phyloP scores from a whole-genome alignment of 2,113 vertebrate species.

The Arvicanthis niloticus region DNA sequence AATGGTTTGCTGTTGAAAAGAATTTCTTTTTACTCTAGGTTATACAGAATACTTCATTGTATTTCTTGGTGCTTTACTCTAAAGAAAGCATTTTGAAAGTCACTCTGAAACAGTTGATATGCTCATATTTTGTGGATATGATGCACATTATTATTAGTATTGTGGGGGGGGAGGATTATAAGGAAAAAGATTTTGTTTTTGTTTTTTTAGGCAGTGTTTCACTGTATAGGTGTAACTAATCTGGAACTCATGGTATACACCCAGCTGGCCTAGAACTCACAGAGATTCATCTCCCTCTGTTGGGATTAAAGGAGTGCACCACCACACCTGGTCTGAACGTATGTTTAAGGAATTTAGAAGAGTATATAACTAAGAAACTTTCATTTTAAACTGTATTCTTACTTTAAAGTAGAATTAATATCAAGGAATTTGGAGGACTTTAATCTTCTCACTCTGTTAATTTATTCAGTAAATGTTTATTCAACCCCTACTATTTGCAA shows the following conservation, averaged over 20 bases:
- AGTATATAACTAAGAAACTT: slow-evolving; percentile 4
- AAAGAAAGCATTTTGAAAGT: neutral
- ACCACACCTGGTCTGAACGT: neutral
- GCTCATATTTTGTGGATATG: neutral
- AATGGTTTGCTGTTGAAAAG: neutral
- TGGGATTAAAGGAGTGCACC: neutral
- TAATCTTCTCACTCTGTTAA: neutral
- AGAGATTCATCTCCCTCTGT: neutral
- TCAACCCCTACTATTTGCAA: neutral
- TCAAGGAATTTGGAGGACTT: neutral
- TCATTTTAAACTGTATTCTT: neutral
- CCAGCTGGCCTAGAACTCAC: neutral
- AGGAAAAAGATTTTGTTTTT: neutral
- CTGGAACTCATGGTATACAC: neutral
- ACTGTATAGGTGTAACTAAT: neutral
- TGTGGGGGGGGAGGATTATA: neutral
- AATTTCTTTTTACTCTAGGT: neutral
- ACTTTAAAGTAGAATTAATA: slow-evolving; percentile 28
- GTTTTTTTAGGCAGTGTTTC: neutral
- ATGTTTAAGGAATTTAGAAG: neutral
- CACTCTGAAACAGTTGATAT: neutral
- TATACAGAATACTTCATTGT: neutral
- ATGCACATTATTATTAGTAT: neutral
- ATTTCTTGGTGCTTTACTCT: neutral
- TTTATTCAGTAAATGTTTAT: neutral